phyloP scores from a whole-genome alignment of 2,888 invertebrate genomes.

The Pollenia labialis region DNA sequence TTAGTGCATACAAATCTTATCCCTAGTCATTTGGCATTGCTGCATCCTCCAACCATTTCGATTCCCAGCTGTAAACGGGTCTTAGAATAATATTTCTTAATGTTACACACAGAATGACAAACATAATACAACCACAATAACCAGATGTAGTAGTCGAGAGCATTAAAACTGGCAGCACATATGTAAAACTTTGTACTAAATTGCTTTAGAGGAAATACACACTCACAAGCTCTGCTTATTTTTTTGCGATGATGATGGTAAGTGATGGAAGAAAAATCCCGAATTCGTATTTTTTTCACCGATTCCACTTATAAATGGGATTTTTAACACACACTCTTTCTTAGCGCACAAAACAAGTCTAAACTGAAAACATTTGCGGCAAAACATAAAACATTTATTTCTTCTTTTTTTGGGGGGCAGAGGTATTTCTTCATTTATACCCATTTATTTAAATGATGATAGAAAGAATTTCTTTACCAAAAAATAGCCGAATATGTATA shows the following conservation, averaged over 20 bases:
- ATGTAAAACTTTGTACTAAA: slow-evolving; percentile 27
- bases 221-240: not conserved
- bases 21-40: too few species aligned
- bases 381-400: slow-evolving; percentile 66
- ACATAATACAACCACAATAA: too few species aligned
- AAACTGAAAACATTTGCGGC: slow-evolving; percentile 60
- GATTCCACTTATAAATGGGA: slow-evolving; percentile 46
- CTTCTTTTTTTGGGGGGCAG: slow-evolving; percentile 9
- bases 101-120: too few species aligned
- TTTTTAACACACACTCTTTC: slow-evolving; percentile 31
- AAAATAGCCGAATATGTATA: not conserved
- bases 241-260: not conserved
- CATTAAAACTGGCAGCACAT: slow-evolving; percentile 30
- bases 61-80: too few species aligned
- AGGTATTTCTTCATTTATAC: slow-evolving; percentile 33
- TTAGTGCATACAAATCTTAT: too few species aligned
- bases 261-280: slow-evolving; percentile 38
- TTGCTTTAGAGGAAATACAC: slow-evolving; percentile 31
- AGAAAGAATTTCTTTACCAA: slow-evolving; percentile 39
- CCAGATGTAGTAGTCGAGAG: too few species aligned
- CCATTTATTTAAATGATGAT: slow-evolving; percentile 59
- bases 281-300: slow-evolving; percentile 39
- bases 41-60: too few species aligned
- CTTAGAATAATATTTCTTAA: too few species aligned
- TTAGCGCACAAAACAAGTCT: slow-evolving; percentile 8